A percentile compares a stretch with the other conserved stretches of the same genome.
phyloP scores from a whole-genome alignment of 2,888 invertebrate genomes.

The Gandaritis pyraliata region DNA sequence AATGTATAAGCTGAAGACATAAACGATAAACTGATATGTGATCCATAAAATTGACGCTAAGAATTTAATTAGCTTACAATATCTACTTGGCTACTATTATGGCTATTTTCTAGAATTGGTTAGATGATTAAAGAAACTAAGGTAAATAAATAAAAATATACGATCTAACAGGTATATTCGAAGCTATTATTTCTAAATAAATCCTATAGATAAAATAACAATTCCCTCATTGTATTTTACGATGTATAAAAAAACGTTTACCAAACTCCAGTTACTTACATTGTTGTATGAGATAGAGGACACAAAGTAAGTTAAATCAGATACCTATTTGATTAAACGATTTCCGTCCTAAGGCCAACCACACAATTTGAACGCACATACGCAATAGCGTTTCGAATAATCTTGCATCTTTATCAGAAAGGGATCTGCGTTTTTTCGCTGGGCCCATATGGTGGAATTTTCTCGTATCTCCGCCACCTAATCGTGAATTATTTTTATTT shows the following conservation, averaged over 20 bases:
- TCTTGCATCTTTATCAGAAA: conserved; percentile 86
- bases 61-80: too few relatives aligned
- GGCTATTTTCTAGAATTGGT: too few relatives aligned
- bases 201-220: too few relatives aligned
- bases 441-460: conserved; percentile 86
- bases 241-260: conserved; percentile 16
- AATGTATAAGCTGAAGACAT: not conserved
- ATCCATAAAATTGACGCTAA: too few relatives aligned
- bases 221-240: conserved; percentile 4
- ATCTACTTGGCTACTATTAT: too few relatives aligned
- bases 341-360: conserved; percentile 86
- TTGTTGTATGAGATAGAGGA: conserved; percentile 15
- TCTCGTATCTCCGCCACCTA: conserved; percentile 77
- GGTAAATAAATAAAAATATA: too few relatives aligned
- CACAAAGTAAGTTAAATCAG: conserved; percentile 26
- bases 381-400: conserved; percentile 85
- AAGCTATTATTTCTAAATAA: too few relatives aligned
- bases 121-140: too few relatives aligned
- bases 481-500: conserved; percentile 28
- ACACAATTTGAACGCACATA: conserved; percentile 85
- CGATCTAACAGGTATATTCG: not conserved
- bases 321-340: conserved; percentile 85
- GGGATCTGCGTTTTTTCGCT: conserved; percentile 81
- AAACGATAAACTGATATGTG: too few relatives aligned
- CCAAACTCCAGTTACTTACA: conserved; percentile 13